These are phyloP conservation scores for Pomacea maculata DNA, from an alignment of 1,140 invertebrate genomes.

Conservation along the genomic window DNA sequence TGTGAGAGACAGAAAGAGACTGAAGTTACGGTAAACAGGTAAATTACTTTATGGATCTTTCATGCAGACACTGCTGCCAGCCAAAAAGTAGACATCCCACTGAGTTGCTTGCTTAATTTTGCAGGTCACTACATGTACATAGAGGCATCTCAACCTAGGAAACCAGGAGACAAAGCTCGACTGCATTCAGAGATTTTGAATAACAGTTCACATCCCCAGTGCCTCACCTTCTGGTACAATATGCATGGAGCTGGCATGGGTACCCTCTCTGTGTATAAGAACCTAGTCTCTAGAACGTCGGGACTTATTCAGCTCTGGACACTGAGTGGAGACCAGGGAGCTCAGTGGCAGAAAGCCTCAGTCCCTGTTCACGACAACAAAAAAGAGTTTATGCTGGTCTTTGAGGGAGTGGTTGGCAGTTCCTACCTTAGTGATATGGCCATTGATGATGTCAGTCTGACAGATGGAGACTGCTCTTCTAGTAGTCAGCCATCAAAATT, in stretches of 20 bases:
- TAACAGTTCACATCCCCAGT: slow-evolving; percentile 25
- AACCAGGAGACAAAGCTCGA: slow-evolving; percentile 51
- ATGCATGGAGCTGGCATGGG: slow-evolving; percentile 75
- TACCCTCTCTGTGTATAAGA: slow-evolving; percentile 49
- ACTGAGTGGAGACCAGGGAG: slow-evolving; percentile 36
- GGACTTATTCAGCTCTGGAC: slow-evolving; percentile 18
- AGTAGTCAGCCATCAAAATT: slow-evolving; percentile 3
- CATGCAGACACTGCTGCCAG: slow-evolving; percentile 47
- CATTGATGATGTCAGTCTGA: slow-evolving; percentile 75
- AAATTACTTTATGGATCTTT: slow-evolving; percentile 80
- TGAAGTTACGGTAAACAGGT: slow-evolving; percentile 70
- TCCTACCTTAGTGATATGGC: slow-evolving; percentile 75
- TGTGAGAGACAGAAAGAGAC: slow-evolving; percentile 72
- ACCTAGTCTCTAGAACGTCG: slow-evolving; percentile 21
- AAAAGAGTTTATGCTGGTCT: slow-evolving; percentile 37
- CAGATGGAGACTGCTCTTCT: background rate
- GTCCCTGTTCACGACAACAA: slow-evolving; percentile 27
- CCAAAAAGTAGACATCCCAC: slow-evolving; percentile 4
- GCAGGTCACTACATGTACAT: slow-evolving; percentile 62
- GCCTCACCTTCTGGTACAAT: slow-evolving; percentile 69
- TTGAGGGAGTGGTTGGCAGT: slow-evolving; percentile 74
- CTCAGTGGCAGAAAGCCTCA: slow-evolving; percentile 40
- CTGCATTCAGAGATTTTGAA: slow-evolving; percentile 42
- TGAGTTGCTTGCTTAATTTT: background rate
- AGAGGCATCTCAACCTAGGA: slow-evolving; percentile 52